phyloP scores from a whole-genome alignment of 2,113 vertebrate genomes.

The Tonatia bakeri region DNA sequence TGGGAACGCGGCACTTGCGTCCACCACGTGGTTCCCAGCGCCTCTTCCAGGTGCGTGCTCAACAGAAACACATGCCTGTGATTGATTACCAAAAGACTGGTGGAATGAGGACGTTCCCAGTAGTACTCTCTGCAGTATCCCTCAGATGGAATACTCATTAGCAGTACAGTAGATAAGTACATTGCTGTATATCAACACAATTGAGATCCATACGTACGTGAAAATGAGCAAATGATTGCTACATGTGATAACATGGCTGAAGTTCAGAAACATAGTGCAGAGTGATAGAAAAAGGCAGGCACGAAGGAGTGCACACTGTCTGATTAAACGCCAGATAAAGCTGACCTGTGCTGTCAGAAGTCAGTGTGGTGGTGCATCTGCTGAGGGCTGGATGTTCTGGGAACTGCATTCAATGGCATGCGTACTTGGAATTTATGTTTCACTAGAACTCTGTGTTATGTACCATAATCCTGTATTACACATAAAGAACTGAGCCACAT shows the following conservation, averaged over 20 bases:
- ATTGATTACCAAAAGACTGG: neutral
- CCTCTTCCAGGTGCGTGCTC: neutral
- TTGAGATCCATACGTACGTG: neutral
- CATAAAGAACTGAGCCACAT: neutral
- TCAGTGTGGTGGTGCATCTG: neutral
- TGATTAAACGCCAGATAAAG: neutral
- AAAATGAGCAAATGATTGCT: neutral
- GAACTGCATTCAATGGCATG: neutral
- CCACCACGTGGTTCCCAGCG: neutral
- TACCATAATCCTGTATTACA: neutral
- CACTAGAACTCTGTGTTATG: neutral
- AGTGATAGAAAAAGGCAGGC: neutral
- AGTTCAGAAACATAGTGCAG: neutral
- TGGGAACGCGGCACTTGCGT: neutral
- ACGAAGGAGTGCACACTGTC: neutral
- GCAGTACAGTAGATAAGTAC: neutral
- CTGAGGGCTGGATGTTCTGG: neutral
- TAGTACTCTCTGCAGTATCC: neutral
- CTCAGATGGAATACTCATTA: neutral
- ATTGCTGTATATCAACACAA: neutral
- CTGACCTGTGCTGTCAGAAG: neutral
- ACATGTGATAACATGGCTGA: neutral
- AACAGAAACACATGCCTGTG: neutral
- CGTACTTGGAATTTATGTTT: neutral
- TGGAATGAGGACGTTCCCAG: neutral